Base-by-base conservation (phyloP, 2,797 vertebrate genomes). In the Poecilia velifera region DNA sequence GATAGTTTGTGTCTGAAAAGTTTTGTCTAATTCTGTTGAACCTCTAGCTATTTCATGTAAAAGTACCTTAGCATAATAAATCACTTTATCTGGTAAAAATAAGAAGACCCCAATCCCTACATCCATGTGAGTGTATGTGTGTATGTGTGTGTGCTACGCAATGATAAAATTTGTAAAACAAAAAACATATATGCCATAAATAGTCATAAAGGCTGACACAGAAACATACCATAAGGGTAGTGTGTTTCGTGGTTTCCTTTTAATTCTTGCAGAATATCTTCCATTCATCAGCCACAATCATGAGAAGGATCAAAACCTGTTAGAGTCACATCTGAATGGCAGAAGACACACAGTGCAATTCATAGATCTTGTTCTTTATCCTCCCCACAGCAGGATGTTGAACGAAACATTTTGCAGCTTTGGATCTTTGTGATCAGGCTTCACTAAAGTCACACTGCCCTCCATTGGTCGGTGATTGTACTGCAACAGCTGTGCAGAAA, bases 401-500 rank as follows among this genome's bases (percentile, higher is more conserved):
- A 90, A 81, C 77, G 47, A 77, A 87, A 80, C 49, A 83, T 66
- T 75, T 86, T 78, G 81, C 82, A 83, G 84, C 86, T 41, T 47
- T 47, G 31, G 76, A 28, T 68, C 39, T 79, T 78, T 76, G 71
- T 76, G 71, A 43, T 51, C 12, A 70, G 80, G 83, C 82, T 85
- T 72, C 76, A 68, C 93, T 83, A 95, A 92, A 94, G 93, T 92
- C 93, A 94, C 89, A 96, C 94, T 96, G 96, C 96, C 96, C 95
- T 94, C 96, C 91, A 92, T 91, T 95, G 96, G 92, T 81, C 62
- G 41, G 75, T 76, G 14, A 5, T 57, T 70, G 79, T 76, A 95
- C 86, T 94, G 84, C 95, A 96, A 72, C 81, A 25, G 43, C 53
- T 47, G 5, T 10, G 43, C 74, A 45, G 74, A 76, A 51, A 70